These are phyloP conservation scores for Pomatorhinus ruficollis DNA, from an alignment of 2,113 vertebrate species.

Conservation along the genomic window DNA sequence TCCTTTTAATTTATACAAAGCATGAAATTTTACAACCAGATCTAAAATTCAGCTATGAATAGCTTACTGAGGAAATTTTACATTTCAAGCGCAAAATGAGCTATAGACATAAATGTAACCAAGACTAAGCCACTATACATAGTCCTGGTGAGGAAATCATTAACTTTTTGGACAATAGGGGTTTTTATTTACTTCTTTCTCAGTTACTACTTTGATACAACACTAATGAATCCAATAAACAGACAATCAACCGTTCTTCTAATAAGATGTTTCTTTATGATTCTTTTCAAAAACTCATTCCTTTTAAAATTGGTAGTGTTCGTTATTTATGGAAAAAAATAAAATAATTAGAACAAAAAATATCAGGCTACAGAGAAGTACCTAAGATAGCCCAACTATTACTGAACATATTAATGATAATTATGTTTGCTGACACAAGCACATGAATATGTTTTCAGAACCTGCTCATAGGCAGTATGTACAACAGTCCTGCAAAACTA, in stretches of 20 bases:
- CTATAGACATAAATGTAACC: neutral
- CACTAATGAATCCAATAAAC: neutral
- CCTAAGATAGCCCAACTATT: neutral
- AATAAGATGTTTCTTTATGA: neutral
- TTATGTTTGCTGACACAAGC: neutral
- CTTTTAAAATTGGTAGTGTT: neutral
- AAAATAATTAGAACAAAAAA: neutral
- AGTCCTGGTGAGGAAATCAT: neutral
- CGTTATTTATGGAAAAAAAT: neutral
- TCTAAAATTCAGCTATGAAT: neutral
- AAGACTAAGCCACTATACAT: neutral
- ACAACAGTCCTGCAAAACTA: neutral
- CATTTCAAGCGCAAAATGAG: neutral
- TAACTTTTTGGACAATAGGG: neutral
- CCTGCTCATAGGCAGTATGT: neutral
- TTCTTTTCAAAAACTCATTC: neutral
- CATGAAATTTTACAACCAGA: neutral
- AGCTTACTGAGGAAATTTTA: neutral
- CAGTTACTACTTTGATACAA: neutral
- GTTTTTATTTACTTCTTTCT: neutral
- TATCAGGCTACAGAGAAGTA: neutral
- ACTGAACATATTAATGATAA: neutral
- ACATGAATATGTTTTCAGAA: neutral
- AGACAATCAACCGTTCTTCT: neutral
- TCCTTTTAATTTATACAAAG: conserved; percentile 3